Base-by-base conservation (phyloP, 2,113 vertebrate genomes). In the Pao palembangensis region DNA sequence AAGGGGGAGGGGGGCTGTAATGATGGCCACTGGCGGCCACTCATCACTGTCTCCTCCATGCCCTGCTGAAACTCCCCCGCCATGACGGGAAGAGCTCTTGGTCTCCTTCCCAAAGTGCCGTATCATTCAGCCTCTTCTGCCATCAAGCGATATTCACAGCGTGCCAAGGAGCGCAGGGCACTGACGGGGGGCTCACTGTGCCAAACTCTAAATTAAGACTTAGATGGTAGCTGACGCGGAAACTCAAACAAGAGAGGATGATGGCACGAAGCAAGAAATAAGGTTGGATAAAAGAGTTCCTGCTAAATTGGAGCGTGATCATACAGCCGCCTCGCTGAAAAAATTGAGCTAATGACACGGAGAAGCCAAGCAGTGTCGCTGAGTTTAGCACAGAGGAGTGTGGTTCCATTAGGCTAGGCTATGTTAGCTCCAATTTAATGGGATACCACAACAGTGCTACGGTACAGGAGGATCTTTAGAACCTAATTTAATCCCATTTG, bases 81-180 rank as follows among this genome's bases (percentile, higher is more conserved):
- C 51, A 62, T 51, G 55, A 69, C 56, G 53, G 53, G 16, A 44
- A 16, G 16, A 44, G 44, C 15, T 47, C 6, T 47, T 17, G 13
- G n/a, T 16, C 44, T n/a, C 5, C 6, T 47, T 47, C 44, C 44
- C 15, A n/a, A 16, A 47, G 44, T 77, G 41, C 73, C 71, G 64
- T 65, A 81, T 88, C 80, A 78, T 75, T 79, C 61, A 81, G 75
- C 76, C 69, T 73, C 52, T 31, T 55, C 75, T 64, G 64, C 82
- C 78, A 86, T 85, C 77, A 78, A 43, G 60, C 66, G 64, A 42
- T 50, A 65, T 81, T 65, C 75, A 80, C 23, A 5, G 20, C 57
- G 64, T 21, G 13, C 58, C 65, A 65, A 25, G 49, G 61, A 59
- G 70, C 28, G 8, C 1, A 44, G 61, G 67, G 43, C 16, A 17